Conservation (phyloP, 2,888 invertebrate species). For the Carpatolechia fugitivella region DNA sequence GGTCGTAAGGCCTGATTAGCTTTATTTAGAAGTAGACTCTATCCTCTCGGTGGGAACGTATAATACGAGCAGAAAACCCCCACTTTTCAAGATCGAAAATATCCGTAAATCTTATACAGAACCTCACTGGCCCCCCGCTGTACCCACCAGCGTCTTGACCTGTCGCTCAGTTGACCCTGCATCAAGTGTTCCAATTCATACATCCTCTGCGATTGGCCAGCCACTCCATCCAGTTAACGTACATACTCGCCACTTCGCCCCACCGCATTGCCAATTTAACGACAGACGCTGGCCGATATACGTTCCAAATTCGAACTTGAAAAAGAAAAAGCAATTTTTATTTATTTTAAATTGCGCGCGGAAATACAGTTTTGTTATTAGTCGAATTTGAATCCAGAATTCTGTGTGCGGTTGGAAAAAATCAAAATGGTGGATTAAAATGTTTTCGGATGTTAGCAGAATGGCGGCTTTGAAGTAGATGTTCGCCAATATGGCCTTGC, state of each 20-base stretch:
- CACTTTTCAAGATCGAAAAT: neutral
- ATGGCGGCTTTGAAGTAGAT: conserved; percentile 42
- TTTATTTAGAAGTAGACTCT: too few relatives aligned
- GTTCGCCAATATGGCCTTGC: conserved; percentile 72
- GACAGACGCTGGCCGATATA: conserved; percentile 37
- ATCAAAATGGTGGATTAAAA: conserved; percentile 56
- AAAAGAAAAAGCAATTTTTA: too few relatives aligned
- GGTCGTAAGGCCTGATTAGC: too few relatives aligned
- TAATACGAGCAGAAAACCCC: too few relatives aligned
- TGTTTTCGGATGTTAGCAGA: conserved; percentile 40
- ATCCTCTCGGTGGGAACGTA: too few relatives aligned
- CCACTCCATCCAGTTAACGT: conserved; percentile 47
- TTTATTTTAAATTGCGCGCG: conserved; percentile 7
- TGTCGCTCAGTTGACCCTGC: conserved; percentile 62
- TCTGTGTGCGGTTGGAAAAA: neutral
- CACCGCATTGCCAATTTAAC: conserved; percentile 68
- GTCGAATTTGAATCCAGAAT: conserved; percentile 6
- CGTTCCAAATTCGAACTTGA: neutral
- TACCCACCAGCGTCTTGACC: conserved; percentile 51
- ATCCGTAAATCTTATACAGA: conserved; percentile 19
- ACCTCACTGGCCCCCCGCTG: conserved; percentile 28
- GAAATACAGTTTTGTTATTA: neutral
- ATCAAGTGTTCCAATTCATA: conserved; percentile 69
- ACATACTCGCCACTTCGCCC: conserved; percentile 65
- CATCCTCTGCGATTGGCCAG: conserved; percentile 64